Evolutionary conservation across 2,888 invertebrate species (phyloP), one percentile per base, ranked within the genome.

Genomic region (Chymomyza procnemis): DNA sequence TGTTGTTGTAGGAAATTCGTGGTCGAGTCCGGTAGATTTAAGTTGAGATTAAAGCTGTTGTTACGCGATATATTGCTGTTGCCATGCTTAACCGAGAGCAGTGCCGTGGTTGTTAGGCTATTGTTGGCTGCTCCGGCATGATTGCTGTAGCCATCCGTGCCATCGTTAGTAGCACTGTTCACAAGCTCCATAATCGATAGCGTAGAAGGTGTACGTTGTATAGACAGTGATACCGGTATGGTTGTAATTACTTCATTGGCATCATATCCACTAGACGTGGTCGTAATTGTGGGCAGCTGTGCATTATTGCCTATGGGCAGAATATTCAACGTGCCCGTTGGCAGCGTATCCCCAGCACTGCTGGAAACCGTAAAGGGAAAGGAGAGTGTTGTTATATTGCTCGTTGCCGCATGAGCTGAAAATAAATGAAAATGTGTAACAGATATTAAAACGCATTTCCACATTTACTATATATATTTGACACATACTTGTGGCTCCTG

Each of bases 321-420:
- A 62, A 91, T 89, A 69, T 88, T 90, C 12, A 91, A 67, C 0
- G 90, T 90, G 50, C 88, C 88, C 1, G 87, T 79, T 12, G 90
- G 80, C 19, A 84, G 69, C 18, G 87, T 77, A n/a, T 90, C 89
- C 4, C 88, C 87, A 0, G 80, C 82, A 54, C 88, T 88, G 34
- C 82, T 87, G 8, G 89, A 84, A 14, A 90, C 89, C 14, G 90
- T 86, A 69, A 91, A 90, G 4, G 90, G 90, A 59, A 91, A 91
- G n/a, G 90, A 90, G 1, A 90, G 72, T 0, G 91, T 90, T 6
- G 90, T 89, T 3, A 89, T 89, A 55, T 88, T 89, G 1, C 77
- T 79, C 1, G 89, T 87, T 4, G 80, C 74, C 0, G 89, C 87
- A 3, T 80, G 73, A 30, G 73, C 87, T 89, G 61, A 8, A 64